Conservation (phyloP, 1,140 invertebrate genomes). For the Hestina assimilis region DNA sequence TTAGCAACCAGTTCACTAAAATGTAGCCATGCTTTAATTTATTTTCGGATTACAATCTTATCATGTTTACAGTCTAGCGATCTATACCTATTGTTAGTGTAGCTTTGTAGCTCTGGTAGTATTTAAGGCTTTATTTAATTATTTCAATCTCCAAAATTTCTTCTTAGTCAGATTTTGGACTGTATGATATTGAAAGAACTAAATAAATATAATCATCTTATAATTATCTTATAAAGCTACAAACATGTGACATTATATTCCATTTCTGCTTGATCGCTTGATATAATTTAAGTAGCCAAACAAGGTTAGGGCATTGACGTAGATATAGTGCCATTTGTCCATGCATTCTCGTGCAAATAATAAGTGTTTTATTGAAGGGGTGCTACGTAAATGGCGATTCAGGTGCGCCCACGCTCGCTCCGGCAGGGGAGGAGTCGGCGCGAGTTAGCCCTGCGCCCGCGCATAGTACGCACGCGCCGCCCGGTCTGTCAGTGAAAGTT, state of each 20-base stretch:
- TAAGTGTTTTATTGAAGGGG: constrained; percentile 33
- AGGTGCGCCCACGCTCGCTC: constrained; percentile 51
- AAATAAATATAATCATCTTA: too few species aligned
- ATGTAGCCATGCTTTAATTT: constrained; percentile 36
- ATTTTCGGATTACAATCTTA: constrained; percentile 21
- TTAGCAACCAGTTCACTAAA: constrained; percentile 41
- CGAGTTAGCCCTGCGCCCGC: constrained; percentile 66
- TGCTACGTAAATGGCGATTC: constrained; percentile 62
- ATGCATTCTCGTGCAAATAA: constrained; percentile 23
- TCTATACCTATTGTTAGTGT: too few species aligned
- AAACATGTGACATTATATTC: too few species aligned
- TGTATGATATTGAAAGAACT: too few species aligned
- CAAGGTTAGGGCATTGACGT: constrained; percentile 17
- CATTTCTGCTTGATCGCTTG: constrained; percentile 2
- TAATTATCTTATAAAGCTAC: too few species aligned
- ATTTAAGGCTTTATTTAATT: too few species aligned
- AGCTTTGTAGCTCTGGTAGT: too few species aligned
- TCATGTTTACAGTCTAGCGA: background rate
- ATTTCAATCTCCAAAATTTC: too few species aligned
- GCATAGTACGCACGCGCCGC: constrained; percentile 47
- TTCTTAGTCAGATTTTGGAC: too few species aligned
- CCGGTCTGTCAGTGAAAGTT: constrained; percentile 52
- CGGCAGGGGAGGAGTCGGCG: constrained; percentile 48
- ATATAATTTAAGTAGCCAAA: constrained; percentile 24
- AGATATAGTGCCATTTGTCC: constrained; percentile 22